Evolutionary conservation across 2,113 vertebrate species (phyloP).

Genomic region (Azemiops feae): DNA sequence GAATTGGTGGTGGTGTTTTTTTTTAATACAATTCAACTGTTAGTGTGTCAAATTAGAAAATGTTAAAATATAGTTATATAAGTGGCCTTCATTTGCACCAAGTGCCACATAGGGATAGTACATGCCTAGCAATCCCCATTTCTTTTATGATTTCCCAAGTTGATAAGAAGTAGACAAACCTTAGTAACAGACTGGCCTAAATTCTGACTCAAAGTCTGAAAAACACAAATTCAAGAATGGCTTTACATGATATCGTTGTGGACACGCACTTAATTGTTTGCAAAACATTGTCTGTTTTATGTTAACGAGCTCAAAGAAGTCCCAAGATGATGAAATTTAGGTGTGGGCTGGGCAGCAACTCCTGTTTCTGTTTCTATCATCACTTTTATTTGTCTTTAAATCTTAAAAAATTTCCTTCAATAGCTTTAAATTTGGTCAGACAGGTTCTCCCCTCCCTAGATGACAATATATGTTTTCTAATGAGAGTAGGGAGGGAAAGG

Average conservation of each 20-base stretch:
- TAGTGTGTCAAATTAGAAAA: not conserved
- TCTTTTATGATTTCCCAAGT: not conserved
- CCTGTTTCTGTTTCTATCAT: not conserved
- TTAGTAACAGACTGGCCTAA: not conserved
- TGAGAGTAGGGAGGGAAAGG: slow-evolving; percentile 42
- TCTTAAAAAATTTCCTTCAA: not conserved
- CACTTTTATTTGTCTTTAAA: slow-evolving; percentile 4
- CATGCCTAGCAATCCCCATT: not conserved
- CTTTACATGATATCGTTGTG: not conserved
- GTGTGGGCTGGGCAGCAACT: not conserved
- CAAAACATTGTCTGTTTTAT: slow-evolving; percentile 17
- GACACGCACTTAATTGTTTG: not conserved
- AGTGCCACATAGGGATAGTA: not conserved
- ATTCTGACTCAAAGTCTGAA: not conserved
- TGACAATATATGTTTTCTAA: slow-evolving; percentile 25
- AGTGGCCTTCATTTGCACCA: not conserved
- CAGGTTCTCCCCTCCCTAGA: slow-evolving; percentile 22
- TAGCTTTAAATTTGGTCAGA: slow-evolving; percentile 18
- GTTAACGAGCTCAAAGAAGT: not conserved
- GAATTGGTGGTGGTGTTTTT: not conserved
- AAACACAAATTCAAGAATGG: not conserved
- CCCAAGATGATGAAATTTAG: slow-evolving; percentile 1
- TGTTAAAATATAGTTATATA: not conserved
- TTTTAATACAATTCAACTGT: not conserved
- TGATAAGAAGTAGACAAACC: too few species aligned